Conservation (phyloP, 92 coral and sea anemone genomes). For the Epizoanthus rinbou region DNA sequence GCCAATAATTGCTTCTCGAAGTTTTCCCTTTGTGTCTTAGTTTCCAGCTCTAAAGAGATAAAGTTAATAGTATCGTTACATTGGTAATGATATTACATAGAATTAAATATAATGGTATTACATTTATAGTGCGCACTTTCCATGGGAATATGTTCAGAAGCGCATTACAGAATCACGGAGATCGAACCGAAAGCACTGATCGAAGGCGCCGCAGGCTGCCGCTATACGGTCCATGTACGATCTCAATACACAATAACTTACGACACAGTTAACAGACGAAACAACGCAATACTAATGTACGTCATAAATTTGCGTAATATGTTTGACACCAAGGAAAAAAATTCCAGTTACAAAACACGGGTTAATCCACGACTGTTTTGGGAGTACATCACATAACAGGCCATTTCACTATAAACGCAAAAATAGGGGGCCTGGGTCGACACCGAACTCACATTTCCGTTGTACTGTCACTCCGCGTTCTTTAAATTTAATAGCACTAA, state of each 20-base stretch:
- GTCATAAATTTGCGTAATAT: background rate
- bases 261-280: background rate
- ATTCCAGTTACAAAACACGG: background rate
- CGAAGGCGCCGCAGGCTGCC: no score
- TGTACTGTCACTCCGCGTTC: background rate
- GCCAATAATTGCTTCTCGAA: conserved; percentile 72
- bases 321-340: no score
- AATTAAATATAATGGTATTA: no score
- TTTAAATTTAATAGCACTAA: background rate
- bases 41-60: conserved; percentile 70
- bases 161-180: no score
- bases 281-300: no score
- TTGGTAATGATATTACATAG: background rate
- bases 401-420: background rate
- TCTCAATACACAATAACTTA: no score
- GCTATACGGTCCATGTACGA: no score
- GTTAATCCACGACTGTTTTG: background rate
- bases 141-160: no score
- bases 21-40: conserved; percentile 70
- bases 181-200: no score
- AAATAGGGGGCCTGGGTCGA: background rate
- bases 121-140: no score
- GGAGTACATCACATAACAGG: background rate
- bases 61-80: background rate
- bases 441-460: background rate